phyloP scores from a whole-genome alignment of 2,888 invertebrate species.

The Cynaeus angustus region DNA sequence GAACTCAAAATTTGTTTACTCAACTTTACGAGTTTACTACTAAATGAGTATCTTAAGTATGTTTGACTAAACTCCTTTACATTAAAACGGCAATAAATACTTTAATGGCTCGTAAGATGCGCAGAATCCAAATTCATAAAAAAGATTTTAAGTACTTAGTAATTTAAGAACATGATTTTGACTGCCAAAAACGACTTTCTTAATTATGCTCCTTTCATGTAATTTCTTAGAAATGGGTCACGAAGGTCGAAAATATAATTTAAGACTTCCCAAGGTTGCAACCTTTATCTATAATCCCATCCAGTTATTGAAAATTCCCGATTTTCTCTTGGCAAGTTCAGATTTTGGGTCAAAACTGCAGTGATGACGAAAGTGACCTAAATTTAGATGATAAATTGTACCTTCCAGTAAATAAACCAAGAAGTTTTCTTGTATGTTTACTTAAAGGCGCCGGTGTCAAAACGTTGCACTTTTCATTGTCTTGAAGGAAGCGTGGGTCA shows the following conservation, averaged over 20 bases:
- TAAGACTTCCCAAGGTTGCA: background rate
- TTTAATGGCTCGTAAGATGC: slow-evolving; percentile 23
- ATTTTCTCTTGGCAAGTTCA: background rate
- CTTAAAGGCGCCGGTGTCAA: background rate
- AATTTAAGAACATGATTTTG: background rate
- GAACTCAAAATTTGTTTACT: slow-evolving; percentile 3
- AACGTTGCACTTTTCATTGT: slow-evolving; percentile 20
- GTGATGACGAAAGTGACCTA: slow-evolving; percentile 10
- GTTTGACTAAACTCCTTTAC: slow-evolving; percentile 5
- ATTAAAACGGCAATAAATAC: slow-evolving; percentile 20
- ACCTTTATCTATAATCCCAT: background rate
- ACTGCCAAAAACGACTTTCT: background rate
- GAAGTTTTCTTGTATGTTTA: background rate
- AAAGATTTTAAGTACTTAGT: background rate
- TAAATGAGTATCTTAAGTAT: slow-evolving; percentile 20
- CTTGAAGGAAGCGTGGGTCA: slow-evolving; percentile 10
- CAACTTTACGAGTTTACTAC: slow-evolving; percentile 16
- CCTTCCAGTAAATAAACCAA: slow-evolving; percentile 7
- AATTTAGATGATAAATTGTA: background rate
- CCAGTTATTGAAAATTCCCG: background rate
- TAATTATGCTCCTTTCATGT: no score
- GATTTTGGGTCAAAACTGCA: slow-evolving; percentile 14
- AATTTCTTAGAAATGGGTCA: background rate
- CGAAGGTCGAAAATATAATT: background rate
- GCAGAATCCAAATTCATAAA: slow-evolving; percentile 13